These are phyloP conservation scores for Venustoraphidia nigricollis DNA, from an alignment of 2,888 invertebrate genomes.

Conservation along the genomic window DNA sequence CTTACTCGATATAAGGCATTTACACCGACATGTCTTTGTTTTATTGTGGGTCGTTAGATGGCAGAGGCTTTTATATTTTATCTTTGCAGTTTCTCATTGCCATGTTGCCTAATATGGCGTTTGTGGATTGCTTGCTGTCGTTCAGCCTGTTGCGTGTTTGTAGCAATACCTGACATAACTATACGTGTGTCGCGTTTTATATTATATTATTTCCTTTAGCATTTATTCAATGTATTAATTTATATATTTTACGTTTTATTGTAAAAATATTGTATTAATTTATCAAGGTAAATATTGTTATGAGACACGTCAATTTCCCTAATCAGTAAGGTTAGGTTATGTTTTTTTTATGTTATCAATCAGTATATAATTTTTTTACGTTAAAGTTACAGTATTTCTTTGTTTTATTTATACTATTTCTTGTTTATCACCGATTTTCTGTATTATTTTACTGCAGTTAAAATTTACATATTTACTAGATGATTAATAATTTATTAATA, in stretches of 20 bases:
- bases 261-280: constrained; percentile 4
- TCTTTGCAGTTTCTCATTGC: no score
- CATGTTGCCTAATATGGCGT: constrained; percentile 49
- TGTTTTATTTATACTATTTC: background rate
- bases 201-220: background rate
- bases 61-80: no score
- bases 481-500: constrained; percentile 1
- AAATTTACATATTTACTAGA: background rate
- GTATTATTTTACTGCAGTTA: background rate
- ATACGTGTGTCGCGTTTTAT: background rate
- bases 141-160: constrained; percentile 39
- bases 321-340: no score
- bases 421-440: background rate
- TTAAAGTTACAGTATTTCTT: background rate
- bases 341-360: no score
- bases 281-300: background rate
- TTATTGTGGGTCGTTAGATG: no score
- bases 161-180: constrained; percentile 5
- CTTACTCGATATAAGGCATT: no score
- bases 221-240: background rate
- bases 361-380: no score
- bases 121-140: constrained; percentile 39
- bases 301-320: no score
- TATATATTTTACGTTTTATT: background rate
- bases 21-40: no score